Evolutionary conservation across 2,888 invertebrate genomes (phyloP), one percentile per base, ranked within the genome.

Genomic region (Apodemia hepburni): DNA sequence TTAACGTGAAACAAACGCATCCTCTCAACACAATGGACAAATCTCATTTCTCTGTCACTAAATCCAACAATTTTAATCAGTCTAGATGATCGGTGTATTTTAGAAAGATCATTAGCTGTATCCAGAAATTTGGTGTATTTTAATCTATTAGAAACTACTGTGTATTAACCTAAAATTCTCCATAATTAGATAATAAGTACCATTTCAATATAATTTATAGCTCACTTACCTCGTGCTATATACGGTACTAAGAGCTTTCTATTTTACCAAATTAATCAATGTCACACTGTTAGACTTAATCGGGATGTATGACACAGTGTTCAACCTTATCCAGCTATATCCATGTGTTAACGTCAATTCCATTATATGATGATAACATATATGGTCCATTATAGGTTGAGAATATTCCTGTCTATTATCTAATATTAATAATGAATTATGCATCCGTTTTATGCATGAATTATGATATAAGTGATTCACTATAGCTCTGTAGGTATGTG

Each of bases 201-300:
- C 12, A 38, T 38, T 38, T 12, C 2, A 38, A 38, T 38, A 38
- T 38, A 12, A 38, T 1, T 38, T 38, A 38, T 15, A 15, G 42
- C 15, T 42, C 15, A 15, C 4, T 15, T 15, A 15, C 15, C 42
- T 15, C 15, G 5, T 42, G 15, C 42, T 42, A 42, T 15, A 45
- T 45, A 38, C 12, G 3, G 42, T n/a, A 15, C 42, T 45, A 45
- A 45, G 42, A 45, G 15, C 42, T 45, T 45, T 45, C 42, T n/a
- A 11, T 45, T 51, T 51, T 51, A 18, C 51, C 22, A 51, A 51
- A 51, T 51, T 51, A 51, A 51, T 51, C 51, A 51, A 51, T 51
- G 51, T 51, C 51, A 51, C 15, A 12, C 22, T 51, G 51, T 22
- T 51, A 11, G 45, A 22, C 27, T 15, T 51, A 51, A 22, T 51